Conservation (phyloP, 2,113 vertebrate genomes). For the Myrmophylax atrothorax region DNA sequence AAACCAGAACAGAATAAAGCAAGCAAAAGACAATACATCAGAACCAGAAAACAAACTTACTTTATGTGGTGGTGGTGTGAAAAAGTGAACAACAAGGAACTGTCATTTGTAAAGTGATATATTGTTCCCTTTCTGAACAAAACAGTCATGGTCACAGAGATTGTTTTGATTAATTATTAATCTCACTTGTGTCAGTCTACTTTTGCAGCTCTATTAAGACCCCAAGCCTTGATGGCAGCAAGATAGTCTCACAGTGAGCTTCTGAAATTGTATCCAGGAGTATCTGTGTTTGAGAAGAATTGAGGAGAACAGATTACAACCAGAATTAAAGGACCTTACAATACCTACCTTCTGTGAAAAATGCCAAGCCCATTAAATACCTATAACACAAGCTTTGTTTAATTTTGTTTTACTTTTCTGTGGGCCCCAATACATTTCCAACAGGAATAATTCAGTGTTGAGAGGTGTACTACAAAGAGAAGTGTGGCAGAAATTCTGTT, state of each 20-base stretch:
- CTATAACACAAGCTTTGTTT: not conserved
- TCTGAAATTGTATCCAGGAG: not conserved
- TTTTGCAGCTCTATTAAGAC: constrained; percentile 31
- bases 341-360: not conserved
- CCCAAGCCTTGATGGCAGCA: not conserved
- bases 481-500: not conserved
- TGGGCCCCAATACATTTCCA: not conserved
- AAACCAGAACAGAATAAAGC: not conserved
- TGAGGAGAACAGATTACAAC: not conserved
- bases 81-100: not conserved
- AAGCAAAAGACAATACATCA: not conserved
- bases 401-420: not conserved
- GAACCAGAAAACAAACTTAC: not conserved
- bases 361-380: not conserved
- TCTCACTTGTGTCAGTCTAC: not conserved
- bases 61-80: not conserved
- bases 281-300: not conserved
- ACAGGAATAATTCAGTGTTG: not conserved
- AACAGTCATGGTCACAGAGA: not conserved
- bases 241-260: not conserved
- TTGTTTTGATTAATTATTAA: not conserved
- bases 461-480: not conserved
- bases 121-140: not conserved
- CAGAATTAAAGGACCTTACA: not conserved
- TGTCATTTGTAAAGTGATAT: not conserved